A percentile compares a stretch with the other conserved stretches of the same genome.
phyloP scores from a whole-genome alignment of 2,888 invertebrate genomes.

The Parascotia fuliginaria region DNA sequence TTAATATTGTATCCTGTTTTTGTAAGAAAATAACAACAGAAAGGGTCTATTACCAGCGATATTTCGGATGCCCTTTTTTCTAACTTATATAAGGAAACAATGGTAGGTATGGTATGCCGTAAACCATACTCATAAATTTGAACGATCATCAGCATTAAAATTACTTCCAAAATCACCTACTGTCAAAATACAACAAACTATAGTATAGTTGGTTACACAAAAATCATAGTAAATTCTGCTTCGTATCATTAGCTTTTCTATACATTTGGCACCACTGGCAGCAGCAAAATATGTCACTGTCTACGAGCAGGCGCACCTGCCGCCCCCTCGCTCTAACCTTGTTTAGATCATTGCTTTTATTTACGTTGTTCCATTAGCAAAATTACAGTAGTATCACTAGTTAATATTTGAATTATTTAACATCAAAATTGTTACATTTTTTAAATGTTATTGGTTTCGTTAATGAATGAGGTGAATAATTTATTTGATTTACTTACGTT shows the following conservation, averaged over 20 bases:
- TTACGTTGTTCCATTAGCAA: slow-evolving; percentile 16
- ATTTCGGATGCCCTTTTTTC: too few relatives aligned
- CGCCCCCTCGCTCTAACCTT: slow-evolving; percentile 12
- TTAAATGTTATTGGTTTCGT: too few relatives aligned
- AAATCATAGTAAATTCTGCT: slow-evolving; percentile 27
- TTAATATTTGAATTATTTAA: neutral
- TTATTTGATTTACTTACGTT: too few relatives aligned
- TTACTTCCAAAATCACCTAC: neutral
- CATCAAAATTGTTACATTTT: neutral
- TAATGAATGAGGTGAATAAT: too few relatives aligned
- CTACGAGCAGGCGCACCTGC: slow-evolving; percentile 53
- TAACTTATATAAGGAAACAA: too few relatives aligned
- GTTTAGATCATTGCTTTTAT: slow-evolving; percentile 33
- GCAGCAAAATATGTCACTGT: slow-evolving; percentile 68
- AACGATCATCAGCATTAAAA: too few relatives aligned
- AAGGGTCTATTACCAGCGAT: too few relatives aligned
- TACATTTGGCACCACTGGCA: slow-evolving; percentile 55
- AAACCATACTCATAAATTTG: too few relatives aligned
- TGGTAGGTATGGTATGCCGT: too few relatives aligned
- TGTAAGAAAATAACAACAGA: too few relatives aligned
- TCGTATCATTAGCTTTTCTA: slow-evolving; percentile 44
- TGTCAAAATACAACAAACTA: neutral
- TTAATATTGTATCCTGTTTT: too few relatives aligned
- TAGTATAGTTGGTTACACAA: slow-evolving; percentile 14
- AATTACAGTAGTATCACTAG: slow-evolving; percentile 6